Base-by-base conservation (phyloP, 2,113 vertebrate genomes). In the Lepus americanus region DNA sequence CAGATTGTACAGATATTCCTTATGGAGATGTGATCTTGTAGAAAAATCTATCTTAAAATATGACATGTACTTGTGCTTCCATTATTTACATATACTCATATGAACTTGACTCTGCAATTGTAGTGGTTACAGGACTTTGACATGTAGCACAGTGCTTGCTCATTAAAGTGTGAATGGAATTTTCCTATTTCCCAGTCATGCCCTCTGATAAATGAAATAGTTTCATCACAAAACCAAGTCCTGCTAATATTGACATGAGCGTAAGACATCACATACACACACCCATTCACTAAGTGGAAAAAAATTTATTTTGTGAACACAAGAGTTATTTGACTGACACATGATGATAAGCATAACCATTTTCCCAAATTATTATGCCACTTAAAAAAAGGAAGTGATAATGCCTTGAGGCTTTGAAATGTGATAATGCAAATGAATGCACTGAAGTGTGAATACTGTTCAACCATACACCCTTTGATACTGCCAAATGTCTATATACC, bases 361-460 rank as follows among this genome's bases (percentile, higher is more conserved):
- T 98, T 97, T 97, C 96, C 97, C 97, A 98, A 98, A 98, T 98
- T 98, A 98, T 96, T 97, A 78, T 97, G 96, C 98, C 95, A 96
- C 97, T 98, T 96, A 67, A 96, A 95, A 98, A 98, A 96, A 98
- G 98, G 98, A 98, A 98, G 97, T 97, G 98, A 97, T 98, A 97
- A 98, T 97, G 98, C 98, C 98, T 94, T 67, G 92, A 97, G 98
- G 98, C 98, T 97, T 98, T 79, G 95, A 98, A 98, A 98, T 96
- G 96, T 97, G 97, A 98, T 97, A 95, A 98, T 98, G 97, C 98
- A 98, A 97, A 98, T 97, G 95, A 97, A 69, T 44, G 39, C 82
- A 95, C 87, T 63, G 39, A 98, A 97, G 97, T 98, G 98, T 97
- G 97, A 97, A 87, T 92, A 96, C 96, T 97, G 72, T 92, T 97